A percentile compares a stretch with the other conserved stretches of the same genome.
These are phyloP conservation scores for Gephyroberyx darwinii DNA, from an alignment of 2,797 vertebrate species.

Conservation along the genomic window DNA sequence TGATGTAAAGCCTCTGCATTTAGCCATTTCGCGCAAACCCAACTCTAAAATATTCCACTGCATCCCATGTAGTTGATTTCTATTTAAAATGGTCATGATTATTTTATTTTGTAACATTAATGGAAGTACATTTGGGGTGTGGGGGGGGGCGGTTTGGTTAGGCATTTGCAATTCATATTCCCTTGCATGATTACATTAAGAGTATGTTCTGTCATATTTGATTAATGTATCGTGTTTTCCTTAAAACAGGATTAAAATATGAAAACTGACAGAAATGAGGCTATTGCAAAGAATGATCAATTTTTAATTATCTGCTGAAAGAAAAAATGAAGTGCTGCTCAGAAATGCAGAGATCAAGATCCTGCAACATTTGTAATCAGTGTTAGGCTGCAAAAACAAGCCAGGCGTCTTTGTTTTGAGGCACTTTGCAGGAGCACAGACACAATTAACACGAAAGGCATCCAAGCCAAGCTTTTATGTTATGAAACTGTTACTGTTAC, in stretches of 20 bases:
- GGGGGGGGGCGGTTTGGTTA: constrained; percentile 59
- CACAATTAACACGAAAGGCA: constrained; percentile 81
- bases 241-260: constrained; percentile 93
- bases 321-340: constrained; percentile 76
- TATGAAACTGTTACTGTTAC: constrained; percentile 70
- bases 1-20: constrained; percentile 74
- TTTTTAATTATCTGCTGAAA: constrained; percentile 90
- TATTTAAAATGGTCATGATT: constrained; percentile 93
- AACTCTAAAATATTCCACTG: constrained; percentile 80
- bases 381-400: constrained; percentile 72
- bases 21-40: constrained; percentile 75
- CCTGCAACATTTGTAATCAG: constrained; percentile 82
- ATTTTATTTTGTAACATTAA: constrained; percentile 94
- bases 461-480: constrained; percentile 71
- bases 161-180: constrained; percentile 99
- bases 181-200: constrained; percentile 96
- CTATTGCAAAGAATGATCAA: constrained; percentile 90
- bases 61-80: constrained; percentile 82
- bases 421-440: constrained; percentile 66
- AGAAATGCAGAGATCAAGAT: constrained; percentile 82
- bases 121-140: constrained; percentile 88
- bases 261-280: constrained; percentile 94
- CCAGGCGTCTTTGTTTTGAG: constrained; percentile 68
- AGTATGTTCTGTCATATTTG: constrained; percentile 96
- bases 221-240: constrained; percentile 97